Conservation (phyloP, 2,797 vertebrate genomes). For the Prionace glauca region DNA sequence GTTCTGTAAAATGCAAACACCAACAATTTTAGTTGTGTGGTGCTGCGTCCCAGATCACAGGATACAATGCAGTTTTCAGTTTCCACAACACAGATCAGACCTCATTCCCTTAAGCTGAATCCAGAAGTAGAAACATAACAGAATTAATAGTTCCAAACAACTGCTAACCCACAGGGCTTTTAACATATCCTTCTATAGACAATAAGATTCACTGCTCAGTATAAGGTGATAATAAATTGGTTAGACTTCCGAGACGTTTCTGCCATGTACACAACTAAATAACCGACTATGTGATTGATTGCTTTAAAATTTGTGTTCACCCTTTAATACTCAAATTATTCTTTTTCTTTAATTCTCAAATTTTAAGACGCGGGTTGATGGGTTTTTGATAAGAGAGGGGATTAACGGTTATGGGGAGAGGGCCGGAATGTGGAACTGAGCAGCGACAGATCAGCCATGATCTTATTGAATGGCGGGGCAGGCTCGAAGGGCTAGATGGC, state of each 20-base stretch:
- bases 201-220: neutral
- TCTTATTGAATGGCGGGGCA: too few relatives aligned
- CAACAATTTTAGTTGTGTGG: neutral
- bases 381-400: too few relatives aligned
- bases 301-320: neutral
- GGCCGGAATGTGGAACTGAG: too few relatives aligned
- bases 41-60: neutral
- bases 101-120: neutral
- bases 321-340: neutral
- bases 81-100: neutral
- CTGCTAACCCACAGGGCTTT: neutral
- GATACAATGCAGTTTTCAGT: neutral
- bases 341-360: too few relatives aligned
- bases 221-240: neutral
- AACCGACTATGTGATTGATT: neutral
- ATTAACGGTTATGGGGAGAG: too few relatives aligned
- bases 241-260: neutral
- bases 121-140: neutral
- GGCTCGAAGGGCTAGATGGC: too few relatives aligned
- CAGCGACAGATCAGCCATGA: too few relatives aligned
- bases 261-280: neutral
- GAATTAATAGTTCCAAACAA: neutral
- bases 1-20: neutral
- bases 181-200: neutral
- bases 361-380: too few relatives aligned